Conservation (phyloP, 1,140 invertebrate genomes). For the Cheumatopsyche charites region DNA sequence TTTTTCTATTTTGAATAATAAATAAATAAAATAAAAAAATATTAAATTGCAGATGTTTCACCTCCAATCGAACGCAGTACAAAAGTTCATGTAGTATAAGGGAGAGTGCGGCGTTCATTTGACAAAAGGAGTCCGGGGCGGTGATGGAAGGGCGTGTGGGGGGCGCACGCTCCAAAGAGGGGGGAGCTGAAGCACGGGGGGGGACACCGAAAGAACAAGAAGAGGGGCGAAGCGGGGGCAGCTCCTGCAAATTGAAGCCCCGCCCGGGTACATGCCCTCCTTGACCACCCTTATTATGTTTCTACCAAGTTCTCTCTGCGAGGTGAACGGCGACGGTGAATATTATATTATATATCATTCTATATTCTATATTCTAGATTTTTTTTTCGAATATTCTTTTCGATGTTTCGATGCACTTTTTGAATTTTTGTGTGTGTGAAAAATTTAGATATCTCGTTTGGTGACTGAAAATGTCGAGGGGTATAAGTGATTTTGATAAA, state of each 20-base stretch:
- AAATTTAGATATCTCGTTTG: too few species aligned
- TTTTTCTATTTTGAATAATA: too few species aligned
- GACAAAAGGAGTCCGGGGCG: slow-evolving; percentile 38
- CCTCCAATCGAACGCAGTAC: slow-evolving; percentile 4
- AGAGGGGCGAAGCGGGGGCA: slow-evolving; percentile 19
- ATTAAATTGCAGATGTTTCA: too few species aligned
- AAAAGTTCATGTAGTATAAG: slow-evolving; percentile 35
- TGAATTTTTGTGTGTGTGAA: too few species aligned
- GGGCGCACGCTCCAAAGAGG: too few species aligned
- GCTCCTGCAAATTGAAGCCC: slow-evolving; percentile 35
- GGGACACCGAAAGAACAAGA: neutral
- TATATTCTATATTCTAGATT: too few species aligned
- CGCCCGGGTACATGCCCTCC: slow-evolving; percentile 36
- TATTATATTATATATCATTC: neutral
- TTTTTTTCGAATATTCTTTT: too few species aligned
- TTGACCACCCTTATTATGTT: slow-evolving; percentile 42
- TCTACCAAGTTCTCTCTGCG: slow-evolving; percentile 35
- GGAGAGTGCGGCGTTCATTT: slow-evolving; percentile 39
- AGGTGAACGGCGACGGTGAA: slow-evolving; percentile 12
- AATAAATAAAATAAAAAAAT: too few species aligned
- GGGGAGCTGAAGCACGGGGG: neutral
- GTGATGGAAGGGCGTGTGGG: slow-evolving; percentile 33
- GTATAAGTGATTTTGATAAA: too few species aligned
- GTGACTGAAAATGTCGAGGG: too few species aligned
- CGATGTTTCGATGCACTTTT: too few species aligned